phyloP scores from a whole-genome alignment of 1,140 invertebrate species.

The Orussus abietinus region DNA sequence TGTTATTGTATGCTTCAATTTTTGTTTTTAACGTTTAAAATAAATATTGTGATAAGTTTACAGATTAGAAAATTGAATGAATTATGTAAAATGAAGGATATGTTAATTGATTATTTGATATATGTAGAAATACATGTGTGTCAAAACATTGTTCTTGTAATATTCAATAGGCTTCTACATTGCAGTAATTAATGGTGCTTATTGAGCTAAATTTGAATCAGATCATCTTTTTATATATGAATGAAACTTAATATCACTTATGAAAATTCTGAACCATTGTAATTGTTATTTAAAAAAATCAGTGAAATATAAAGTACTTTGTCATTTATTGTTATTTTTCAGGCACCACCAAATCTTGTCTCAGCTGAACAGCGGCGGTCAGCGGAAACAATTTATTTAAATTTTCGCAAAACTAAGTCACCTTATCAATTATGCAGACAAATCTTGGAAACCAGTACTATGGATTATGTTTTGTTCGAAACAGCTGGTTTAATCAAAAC shows the following conservation, averaged over 20 bases:
- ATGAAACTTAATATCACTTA: slow-evolving; percentile 9
- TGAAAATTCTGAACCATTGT: slow-evolving; percentile 11
- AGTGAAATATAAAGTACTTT: slow-evolving; percentile 2
- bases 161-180: too few relatives aligned
- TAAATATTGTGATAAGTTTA: too few relatives aligned
- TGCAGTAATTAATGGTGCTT: slow-evolving; percentile 2
- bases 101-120: too few relatives aligned
- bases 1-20: neutral
- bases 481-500: slow-evolving; percentile 79
- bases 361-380: slow-evolving; percentile 71
- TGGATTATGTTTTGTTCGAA: slow-evolving; percentile 85
- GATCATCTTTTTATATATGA: slow-evolving; percentile 9
- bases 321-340: slow-evolving; percentile 27
- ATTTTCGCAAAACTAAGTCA: slow-evolving; percentile 76
- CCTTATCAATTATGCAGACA: slow-evolving; percentile 78
- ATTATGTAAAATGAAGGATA: too few relatives aligned
- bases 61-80: too few relatives aligned
- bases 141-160: too few relatives aligned
- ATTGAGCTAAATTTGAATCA: neutral
- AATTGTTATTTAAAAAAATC: neutral
- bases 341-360: slow-evolving; percentile 81
- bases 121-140: too few relatives aligned
- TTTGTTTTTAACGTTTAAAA: neutral
- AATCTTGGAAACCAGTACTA: slow-evolving; percentile 73
- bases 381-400: slow-evolving; percentile 75